phyloP scores from a whole-genome alignment of 2,113 vertebrate species.

The Mohoua ochrocephala region DNA sequence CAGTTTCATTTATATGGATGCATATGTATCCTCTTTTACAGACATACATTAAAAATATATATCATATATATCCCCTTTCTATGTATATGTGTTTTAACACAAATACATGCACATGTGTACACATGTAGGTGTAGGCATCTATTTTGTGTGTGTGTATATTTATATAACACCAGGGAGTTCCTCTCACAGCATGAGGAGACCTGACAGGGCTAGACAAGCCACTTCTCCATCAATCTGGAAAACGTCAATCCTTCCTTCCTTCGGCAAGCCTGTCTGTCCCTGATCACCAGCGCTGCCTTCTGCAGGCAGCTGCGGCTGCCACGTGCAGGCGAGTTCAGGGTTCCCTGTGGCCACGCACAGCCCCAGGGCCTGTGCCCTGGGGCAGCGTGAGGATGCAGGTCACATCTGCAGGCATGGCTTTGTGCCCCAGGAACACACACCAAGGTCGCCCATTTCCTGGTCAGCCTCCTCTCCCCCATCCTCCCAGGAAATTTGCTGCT shows the following conservation, averaged over 20 bases:
- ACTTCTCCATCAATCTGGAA: background rate
- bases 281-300: background rate
- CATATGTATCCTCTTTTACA: background rate
- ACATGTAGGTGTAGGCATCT: background rate
- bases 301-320: background rate
- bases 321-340: fast-evolving
- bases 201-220: background rate
- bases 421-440: background rate
- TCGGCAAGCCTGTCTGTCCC: background rate
- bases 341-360: background rate
- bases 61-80: background rate
- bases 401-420: background rate
- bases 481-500: background rate
- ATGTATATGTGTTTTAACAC: background rate
- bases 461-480: background rate
- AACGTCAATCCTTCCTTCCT: background rate
- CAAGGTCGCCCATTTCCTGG: background rate
- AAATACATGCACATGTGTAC: too few relatives aligned
- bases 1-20: background rate
- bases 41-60: background rate
- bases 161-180: background rate
- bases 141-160: fast-evolving
- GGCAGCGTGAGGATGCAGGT: fast-evolving
- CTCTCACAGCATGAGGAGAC: background rate
- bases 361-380: background rate